Evolutionary conservation across 2,797 vertebrate species (phyloP).

Genomic region (Sciurus carolinensis): DNA sequence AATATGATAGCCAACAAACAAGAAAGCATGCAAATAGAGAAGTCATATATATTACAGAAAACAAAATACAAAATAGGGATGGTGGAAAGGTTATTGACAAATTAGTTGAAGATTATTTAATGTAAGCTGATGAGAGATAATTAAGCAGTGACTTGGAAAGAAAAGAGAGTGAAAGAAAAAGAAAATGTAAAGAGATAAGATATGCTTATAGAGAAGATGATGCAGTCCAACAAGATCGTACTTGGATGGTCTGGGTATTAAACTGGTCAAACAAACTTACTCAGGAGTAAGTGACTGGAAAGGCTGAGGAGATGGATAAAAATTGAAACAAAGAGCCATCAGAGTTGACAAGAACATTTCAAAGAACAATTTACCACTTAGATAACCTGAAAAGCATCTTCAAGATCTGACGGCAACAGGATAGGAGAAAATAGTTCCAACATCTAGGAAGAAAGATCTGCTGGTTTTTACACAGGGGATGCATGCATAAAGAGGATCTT

Average conservation of each 20-base stretch:
- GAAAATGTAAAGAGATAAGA: background rate
- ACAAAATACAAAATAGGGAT: constrained; percentile 66
- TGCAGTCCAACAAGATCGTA: constrained; percentile 52
- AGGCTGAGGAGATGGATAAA: constrained; percentile 74
- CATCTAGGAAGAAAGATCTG: background rate
- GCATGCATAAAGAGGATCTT: background rate
- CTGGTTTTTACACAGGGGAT: background rate
- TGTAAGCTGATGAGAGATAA: constrained; percentile 76
- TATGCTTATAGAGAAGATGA: constrained; percentile 31
- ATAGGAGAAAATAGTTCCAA: background rate
- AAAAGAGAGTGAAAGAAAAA: background rate
- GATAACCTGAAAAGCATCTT: constrained; percentile 70
- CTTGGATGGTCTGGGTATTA: constrained; percentile 48
- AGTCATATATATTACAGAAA: constrained; percentile 79
- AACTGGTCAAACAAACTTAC: constrained; percentile 60
- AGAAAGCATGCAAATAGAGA: constrained; percentile 68
- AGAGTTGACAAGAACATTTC: constrained; percentile 70
- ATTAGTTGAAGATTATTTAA: constrained; percentile 79
- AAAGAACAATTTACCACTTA: constrained; percentile 73
- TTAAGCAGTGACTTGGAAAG: constrained; percentile 73
- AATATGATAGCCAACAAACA: constrained; percentile 65
- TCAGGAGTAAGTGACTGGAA: constrained; percentile 57
- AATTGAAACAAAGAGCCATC: constrained; percentile 69
- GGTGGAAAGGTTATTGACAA: constrained; percentile 78
- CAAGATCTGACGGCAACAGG: constrained; percentile 65